phyloP scores from a whole-genome alignment of 2,888 invertebrate genomes.

The Drosophila helvetica region DNA sequence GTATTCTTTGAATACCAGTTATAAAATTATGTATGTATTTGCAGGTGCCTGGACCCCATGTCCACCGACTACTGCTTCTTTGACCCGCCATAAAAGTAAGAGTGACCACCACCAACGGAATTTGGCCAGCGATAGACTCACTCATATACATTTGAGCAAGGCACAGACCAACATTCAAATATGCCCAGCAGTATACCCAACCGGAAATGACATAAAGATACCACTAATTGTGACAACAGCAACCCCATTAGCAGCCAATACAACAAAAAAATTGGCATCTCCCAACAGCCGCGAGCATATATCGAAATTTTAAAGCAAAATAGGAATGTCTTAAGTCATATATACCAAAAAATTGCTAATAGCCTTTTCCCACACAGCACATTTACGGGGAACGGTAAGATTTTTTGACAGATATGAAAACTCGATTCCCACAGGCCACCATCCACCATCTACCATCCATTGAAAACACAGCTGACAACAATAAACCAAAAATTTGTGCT shows the following conservation, averaged over 20 bases:
- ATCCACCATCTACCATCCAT: no score
- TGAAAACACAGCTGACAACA: no score
- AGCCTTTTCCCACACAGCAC: no score
- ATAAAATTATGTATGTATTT: background rate
- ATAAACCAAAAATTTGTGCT: no score
- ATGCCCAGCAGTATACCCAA: conserved; percentile 79
- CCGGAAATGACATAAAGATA: conserved; percentile 71
- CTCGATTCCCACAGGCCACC: no score
- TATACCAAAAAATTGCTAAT: no score
- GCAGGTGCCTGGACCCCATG: conserved; percentile 81
- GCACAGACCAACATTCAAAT: conserved; percentile 80
- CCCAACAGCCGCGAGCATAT: conserved; percentile 81
- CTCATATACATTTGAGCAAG: conserved; percentile 74
- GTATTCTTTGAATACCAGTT: no score
- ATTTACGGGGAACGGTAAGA: no score
- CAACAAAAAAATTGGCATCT: conserved; percentile 61
- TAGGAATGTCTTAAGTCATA: conserved; percentile 30
- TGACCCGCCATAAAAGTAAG: conserved; percentile 82
- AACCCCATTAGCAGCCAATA: conserved; percentile 67
- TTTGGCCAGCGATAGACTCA: conserved; percentile 71
- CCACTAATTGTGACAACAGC: conserved; percentile 77
- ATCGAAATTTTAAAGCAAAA: conserved; percentile 80
- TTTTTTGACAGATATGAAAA: no score
- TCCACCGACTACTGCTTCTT: conserved; percentile 81
- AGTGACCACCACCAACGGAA: conserved; percentile 65